Evolutionary conservation across 2,113 vertebrate species (phyloP), one percentile per base, ranked within the genome.

Genomic region (Hyperopisus bebe): DNA sequence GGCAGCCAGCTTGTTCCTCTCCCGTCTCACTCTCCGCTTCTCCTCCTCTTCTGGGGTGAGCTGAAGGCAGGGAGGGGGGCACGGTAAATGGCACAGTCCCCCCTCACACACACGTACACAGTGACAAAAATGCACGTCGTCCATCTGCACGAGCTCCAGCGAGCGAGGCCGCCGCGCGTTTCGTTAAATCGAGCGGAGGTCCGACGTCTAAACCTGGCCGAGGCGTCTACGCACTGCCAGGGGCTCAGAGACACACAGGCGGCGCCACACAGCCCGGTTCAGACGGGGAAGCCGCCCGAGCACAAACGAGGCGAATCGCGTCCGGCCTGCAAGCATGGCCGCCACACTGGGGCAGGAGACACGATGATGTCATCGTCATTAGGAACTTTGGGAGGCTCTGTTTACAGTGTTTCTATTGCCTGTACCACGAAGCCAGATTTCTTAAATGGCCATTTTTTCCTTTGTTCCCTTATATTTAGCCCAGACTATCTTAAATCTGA

Each of bases 11-110:
- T 99, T 99, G 95, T 99, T 99, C 95, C 98, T 97, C 94, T 99
- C 98, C 90, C 98, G 97, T 92, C 98, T 96, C 94, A 99, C 97
- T 90, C 98, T 96, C 91, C 98, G 93, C 91, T 99, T 99, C 95
- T 99, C 98, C 91, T 99, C 98, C 94, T 99, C 98, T 92, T 99
- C 98, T 0, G 98, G 98, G n/a, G 97, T 98, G 91, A 99, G 96
- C 98, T 99, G 90, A 88, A 92, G 90, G 91, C 27, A 89, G 83
- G 80, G 89, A 87, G 6, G 6, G 77, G 39, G 90, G 86, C 74
- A 90, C 0, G 7, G 74, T 80, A 88, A 87, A 89, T 92, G 66
- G 90, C 88, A 55, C 11, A 24, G 58, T 39, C 17, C 9, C 51
- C 80, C 53, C 39, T 27, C 55, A 87, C 83, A 91, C 86, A 55